Base-by-base conservation (phyloP, 2,113 vertebrate species). In the Abramis brama region DNA sequence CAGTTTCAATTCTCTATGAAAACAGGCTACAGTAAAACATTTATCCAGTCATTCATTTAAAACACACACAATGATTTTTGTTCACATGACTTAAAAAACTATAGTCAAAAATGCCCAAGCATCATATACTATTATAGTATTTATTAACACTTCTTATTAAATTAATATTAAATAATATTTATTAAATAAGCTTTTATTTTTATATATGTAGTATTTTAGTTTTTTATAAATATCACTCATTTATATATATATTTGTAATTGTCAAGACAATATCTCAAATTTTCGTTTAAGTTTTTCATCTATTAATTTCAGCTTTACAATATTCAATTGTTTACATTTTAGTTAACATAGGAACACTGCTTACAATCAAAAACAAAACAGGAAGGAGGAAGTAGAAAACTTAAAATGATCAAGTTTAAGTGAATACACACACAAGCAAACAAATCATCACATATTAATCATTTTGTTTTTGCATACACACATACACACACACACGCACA, bases 321-420 rank as follows among this genome's bases (percentile, higher is more conserved):
- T 6, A 11, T 23, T 39, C 19, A 71, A 11, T 43, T 23, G 19
- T n/a, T 23, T n/a, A n/a, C n/a, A n/a, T n/a, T n/a, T n/a, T n/a
- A n/a, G n/a, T n/a, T n/a, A n/a, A n/a, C n/a, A n/a, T n/a, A n/a
- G n/a, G n/a, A 43, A 73, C 75, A 33, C n/a, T 27, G 11, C 43
- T 62, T 66, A 79, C 43, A 70, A 81, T 79, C 17, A 39, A 23
- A 55, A 73, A 19, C 47, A 27, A 85, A 88, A n/a, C 30, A 81
- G 87, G 52, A 83, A 86, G 64, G 33, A 85, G 79, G 84, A 85
- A 88, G 50, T 79, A 85, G 15, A 82, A 85, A 78, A 60, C 25
- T 7, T 5, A 2, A 19, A 45, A 39, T 70, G 59, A 47, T 27
- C 78, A 71, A 60, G 27, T 21, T 66, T 7, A 13, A 73, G 64